Percentiles rank a stretch among this genome's conserved stretches.
Evolutionary conservation across 2,888 invertebrate species (phyloP).

Genomic region (Mystacides longicornis): DNA sequence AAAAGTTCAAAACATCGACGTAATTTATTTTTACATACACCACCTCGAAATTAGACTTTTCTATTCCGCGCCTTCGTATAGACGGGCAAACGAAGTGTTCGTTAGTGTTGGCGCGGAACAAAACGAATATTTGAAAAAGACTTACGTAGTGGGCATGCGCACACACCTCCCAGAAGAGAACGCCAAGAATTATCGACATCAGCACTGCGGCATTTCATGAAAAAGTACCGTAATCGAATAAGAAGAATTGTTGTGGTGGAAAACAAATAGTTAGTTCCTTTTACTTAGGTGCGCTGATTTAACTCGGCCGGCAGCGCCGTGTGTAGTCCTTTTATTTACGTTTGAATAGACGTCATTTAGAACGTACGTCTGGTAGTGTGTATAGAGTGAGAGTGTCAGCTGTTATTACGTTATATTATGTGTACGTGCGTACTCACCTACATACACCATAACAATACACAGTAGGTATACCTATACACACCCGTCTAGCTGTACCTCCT

Average conservation of each 20-base stretch:
- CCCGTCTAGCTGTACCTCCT: neutral
- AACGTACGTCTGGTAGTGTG: slow-evolving; percentile 15
- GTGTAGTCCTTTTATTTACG: slow-evolving; percentile 16
- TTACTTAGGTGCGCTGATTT: neutral
- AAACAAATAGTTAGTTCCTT: neutral
- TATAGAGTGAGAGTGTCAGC: slow-evolving; percentile 21
- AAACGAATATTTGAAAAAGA: slow-evolving; percentile 10
- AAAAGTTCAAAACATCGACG: no score
- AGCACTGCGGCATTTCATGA: neutral
- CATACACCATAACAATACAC: neutral
- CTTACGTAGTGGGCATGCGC: slow-evolving; percentile 20
- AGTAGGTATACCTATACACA: neutral
- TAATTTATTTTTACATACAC: no score
- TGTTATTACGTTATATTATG: slow-evolving; percentile 19
- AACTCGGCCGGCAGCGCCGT: neutral
- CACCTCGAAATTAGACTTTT: no score
- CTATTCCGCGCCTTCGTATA: no score
- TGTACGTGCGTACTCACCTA: neutral
- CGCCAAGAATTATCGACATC: neutral
- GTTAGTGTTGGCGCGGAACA: no score
- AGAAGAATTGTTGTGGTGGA: neutral
- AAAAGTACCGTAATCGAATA: slow-evolving; percentile 1
- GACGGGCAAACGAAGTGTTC: no score
- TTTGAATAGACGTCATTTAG: slow-evolving; percentile 22
- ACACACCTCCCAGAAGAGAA: slow-evolving; percentile 12